These are phyloP conservation scores for Lypha dubia DNA, from an alignment of 2,888 invertebrate species.

Conservation along the genomic window DNA sequence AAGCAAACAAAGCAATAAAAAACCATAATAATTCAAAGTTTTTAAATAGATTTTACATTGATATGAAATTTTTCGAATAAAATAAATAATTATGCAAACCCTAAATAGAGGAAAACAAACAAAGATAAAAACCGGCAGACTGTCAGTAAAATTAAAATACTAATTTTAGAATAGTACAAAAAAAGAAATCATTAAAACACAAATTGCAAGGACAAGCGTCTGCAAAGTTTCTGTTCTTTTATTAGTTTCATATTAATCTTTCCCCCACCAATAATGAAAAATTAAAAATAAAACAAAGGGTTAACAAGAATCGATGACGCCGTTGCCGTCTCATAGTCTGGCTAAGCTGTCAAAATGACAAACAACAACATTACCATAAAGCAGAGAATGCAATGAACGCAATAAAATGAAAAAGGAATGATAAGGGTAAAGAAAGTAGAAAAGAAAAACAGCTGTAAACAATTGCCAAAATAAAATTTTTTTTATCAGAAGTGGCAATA, in stretches of 20 bases:
- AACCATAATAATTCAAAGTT: too few relatives aligned
- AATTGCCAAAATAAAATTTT: slow-evolving; percentile 34
- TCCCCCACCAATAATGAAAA: slow-evolving; percentile 22
- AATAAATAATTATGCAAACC: slow-evolving; percentile 11
- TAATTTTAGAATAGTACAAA: neutral
- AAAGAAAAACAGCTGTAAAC: slow-evolving; percentile 61
- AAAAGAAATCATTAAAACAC: neutral
- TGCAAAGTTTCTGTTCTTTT: slow-evolving; percentile 7
- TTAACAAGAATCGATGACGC: slow-evolving; percentile 13
- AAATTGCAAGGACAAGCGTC: neutral
- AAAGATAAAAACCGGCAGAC: slow-evolving; percentile 26
- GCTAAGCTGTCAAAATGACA: slow-evolving; percentile 56
- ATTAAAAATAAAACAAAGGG: slow-evolving; percentile 14
- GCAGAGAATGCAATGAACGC: slow-evolving; percentile 10
- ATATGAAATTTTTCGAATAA: too few relatives aligned
- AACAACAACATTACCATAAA: slow-evolving; percentile 49
- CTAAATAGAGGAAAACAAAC: slow-evolving; percentile 10
- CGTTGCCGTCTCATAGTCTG: slow-evolving; percentile 59
- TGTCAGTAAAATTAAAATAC: neutral
- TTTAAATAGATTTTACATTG: too few relatives aligned
- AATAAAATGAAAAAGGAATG: slow-evolving; percentile 1
- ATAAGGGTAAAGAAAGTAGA: slow-evolving; percentile 9
- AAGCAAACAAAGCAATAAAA: slow-evolving; percentile 24
- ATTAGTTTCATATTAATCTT: neutral
- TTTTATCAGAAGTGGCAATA: neutral